A percentile compares a stretch with the other conserved stretches of the same genome.
Conservation (phyloP, 2,888 invertebrate genomes). For the Saturnia pavonia region DNA sequence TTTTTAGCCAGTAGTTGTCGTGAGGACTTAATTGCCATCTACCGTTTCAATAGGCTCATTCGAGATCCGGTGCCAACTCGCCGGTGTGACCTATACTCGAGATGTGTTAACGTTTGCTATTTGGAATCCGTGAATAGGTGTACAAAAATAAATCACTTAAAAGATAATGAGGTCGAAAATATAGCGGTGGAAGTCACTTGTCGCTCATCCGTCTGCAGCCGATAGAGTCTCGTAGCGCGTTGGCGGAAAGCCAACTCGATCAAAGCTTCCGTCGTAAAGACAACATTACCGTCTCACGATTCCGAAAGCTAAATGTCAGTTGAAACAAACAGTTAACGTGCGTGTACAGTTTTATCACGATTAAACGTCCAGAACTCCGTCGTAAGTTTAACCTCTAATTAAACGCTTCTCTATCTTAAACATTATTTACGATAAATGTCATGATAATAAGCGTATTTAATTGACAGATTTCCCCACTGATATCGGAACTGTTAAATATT, state of each 20-base stretch:
- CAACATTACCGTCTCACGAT: constrained; percentile 50
- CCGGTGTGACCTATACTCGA: constrained; percentile 68
- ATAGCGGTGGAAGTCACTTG: constrained; percentile 72
- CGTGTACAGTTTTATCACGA: constrained; percentile 40
- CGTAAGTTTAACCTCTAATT: constrained; percentile 59
- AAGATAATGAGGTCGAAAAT: constrained; percentile 80
- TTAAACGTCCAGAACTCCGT: constrained; percentile 46
- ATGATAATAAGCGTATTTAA: constrained; percentile 48
- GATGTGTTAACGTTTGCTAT: constrained; percentile 65
- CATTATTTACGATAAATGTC: constrained; percentile 52
- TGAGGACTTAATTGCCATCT: constrained; percentile 66
- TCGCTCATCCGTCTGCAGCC: constrained; percentile 66
- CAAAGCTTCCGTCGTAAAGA: constrained; percentile 46
- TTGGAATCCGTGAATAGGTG: constrained; percentile 57
- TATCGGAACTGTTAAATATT: neutral
- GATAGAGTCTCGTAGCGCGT: constrained; percentile 58
- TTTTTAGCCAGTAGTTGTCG: constrained; percentile 55
- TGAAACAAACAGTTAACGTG: constrained; percentile 47
- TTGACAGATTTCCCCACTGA: constrained; percentile 41
- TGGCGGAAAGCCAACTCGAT: constrained; percentile 71
- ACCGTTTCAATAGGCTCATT: constrained; percentile 63
- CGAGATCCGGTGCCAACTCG: constrained; percentile 61
- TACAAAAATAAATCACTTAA: constrained; percentile 76
- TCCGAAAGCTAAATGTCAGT: constrained; percentile 42
- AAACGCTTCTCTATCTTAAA: constrained; percentile 53